Base-by-base conservation (phyloP, 2,888 invertebrate species). In the Chrysolina americana region DNA sequence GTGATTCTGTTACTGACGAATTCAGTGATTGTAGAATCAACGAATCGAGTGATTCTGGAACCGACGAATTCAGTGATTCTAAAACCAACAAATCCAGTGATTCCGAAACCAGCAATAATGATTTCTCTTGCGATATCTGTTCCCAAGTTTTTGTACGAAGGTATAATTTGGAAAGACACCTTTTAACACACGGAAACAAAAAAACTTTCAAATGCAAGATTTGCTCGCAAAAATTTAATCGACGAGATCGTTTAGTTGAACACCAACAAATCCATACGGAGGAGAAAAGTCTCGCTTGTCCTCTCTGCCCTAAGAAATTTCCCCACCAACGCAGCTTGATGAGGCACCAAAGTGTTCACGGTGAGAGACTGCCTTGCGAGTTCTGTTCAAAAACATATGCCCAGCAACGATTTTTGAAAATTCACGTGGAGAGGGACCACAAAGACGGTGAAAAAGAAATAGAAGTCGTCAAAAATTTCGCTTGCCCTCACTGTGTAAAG, bases 261-360 rank as follows among this genome's bases (percentile, higher is more conserved):
- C 59, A 59, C n/a, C 6, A 36, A 10, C 59, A 59, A 17, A 59
- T 10, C 8, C 59, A 59, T 28, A n/a, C 36, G 36, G 17, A 36
- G 9, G n/a, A n/a, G 15, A 59, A 59, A 28, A 28, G 8, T n/a
- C n/a, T 59, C 10, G 6, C 9, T 6, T 59, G 59, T 28, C 28
- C 15, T n/a, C 2, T 9, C 2, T 59, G 59, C n/a, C 15, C 59
- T 8, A 59, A 59, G 4, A 28, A 23, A 28, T 59, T 59, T 59
- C 11, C 15, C n/a, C 59, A 59, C 36, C 11, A 23, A n/a, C 23
- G 59, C 2, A 15, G 11, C 4, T 17, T 59, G 36, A 59, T 1
- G 8, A 59, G 59, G n/a, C 59, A 59, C 59, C 23, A 59, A 28
- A 15, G 28, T 13, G 59, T 59, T 4, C 59, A 59, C n/a, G 36